A percentile compares a stretch with the other conserved stretches of the same genome.
These are phyloP conservation scores for Darevskia mixta DNA, from an alignment of 2,797 vertebrate genomes.

Conservation along the genomic window DNA sequence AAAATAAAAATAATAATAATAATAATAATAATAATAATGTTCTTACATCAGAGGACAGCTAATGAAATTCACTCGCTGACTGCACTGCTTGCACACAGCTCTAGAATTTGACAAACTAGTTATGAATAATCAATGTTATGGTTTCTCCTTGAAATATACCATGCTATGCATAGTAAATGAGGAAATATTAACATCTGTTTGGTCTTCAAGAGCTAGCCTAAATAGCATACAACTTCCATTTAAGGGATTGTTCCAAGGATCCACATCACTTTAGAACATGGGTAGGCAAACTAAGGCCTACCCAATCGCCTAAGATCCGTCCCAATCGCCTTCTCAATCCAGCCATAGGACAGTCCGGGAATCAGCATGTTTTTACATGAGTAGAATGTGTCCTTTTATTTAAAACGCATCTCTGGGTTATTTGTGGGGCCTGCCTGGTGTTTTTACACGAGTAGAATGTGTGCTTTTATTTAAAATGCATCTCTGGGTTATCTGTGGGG, in stretches of 20 bases:
- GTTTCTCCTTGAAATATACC: constrained; percentile 10
- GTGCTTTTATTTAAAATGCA: too few relatives aligned
- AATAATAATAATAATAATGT: neutral
- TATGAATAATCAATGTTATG: constrained; percentile 7
- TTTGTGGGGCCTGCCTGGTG: too few relatives aligned
- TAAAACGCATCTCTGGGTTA: too few relatives aligned
- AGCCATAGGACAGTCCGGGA: too few relatives aligned
- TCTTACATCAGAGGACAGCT: neutral
- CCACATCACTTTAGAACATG: neutral
- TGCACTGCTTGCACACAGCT: neutral
- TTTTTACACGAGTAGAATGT: too few relatives aligned
- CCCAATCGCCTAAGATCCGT: too few relatives aligned
- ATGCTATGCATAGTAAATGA: neutral
- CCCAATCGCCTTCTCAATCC: too few relatives aligned
- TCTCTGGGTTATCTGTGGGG: too few relatives aligned
- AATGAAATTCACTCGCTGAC: neutral
- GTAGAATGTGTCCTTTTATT: too few relatives aligned
- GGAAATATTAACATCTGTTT: constrained; percentile 20
- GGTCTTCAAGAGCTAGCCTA: neutral
- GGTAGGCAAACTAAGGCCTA: neutral
- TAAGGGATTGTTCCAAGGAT: constrained; percentile 1
- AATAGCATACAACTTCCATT: constrained; percentile 13
- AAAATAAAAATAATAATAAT: too few relatives aligned
- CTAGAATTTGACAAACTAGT: constrained; percentile 18
- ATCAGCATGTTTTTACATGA: too few relatives aligned